Base-by-base conservation (phyloP, 37 sponge, comb jelly and placozoan species). In the Ephydatia muelleri region DNA sequence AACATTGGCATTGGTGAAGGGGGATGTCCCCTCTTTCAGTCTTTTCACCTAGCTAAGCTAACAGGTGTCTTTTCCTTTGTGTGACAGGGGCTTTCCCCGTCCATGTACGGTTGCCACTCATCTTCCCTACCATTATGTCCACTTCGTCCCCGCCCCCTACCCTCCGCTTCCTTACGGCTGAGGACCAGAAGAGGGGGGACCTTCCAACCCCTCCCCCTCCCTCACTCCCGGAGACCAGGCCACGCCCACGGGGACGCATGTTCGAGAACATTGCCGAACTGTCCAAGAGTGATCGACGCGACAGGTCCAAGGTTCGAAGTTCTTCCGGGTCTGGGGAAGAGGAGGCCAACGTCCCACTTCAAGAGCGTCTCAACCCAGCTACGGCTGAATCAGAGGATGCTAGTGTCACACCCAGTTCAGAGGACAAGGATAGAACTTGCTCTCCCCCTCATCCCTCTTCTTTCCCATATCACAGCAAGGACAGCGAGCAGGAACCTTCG, bases 191-290 rank as follows among this genome's bases (percentile, higher is more conserved):
- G 6, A 43, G 47, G 8, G 57, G 57, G 6, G 57, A 57, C 57
- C 57, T 5, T 11, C 57, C 57, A 3, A 43, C 43, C 43, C 6
- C 43, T 21, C 16, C 57, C 57, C 57, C 57, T 21, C 16, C 19
- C 19, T 5, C 19, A 19, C 19, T 57, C 16, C 19, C 57, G 6
- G 57, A 57, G 19, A 57, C 0, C 19, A 4, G 57, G 19, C 57
- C 57, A 57, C 57, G 57, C 57, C 73, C 38, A 3, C 75, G 65
- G 12, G 36, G 34, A 25, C 76, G 75, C 30, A 75, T 76, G 67
- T 84, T 84, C 68, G 32, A 26, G 11, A 67, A 75, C 39, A 65
- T 84, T 0, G 64, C 33, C 19, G 84, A 84, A 30, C 66, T 84
- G 39, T 47, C 84, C 3, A 75, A 76, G 76, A 72, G 73, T 73